Conservation (phyloP, 2,888 invertebrate species). For the Acutogordius australiensis region DNA sequence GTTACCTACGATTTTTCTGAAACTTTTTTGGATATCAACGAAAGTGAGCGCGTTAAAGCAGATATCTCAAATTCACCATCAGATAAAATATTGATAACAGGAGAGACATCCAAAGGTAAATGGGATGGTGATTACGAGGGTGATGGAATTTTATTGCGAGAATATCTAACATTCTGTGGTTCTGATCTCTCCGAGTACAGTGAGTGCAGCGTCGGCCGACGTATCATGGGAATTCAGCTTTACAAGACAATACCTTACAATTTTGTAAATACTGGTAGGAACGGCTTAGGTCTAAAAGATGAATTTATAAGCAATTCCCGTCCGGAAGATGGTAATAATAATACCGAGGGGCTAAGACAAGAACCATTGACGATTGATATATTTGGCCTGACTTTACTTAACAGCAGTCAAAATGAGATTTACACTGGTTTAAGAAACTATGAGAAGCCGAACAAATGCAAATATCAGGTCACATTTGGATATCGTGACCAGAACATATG, state of each 20-base stretch:
- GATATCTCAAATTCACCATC: too few relatives aligned
- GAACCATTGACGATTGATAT: too few relatives aligned
- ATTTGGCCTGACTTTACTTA: too few relatives aligned
- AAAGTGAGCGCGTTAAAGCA: too few relatives aligned
- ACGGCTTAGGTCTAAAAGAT: too few relatives aligned
- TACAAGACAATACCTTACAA: neutral
- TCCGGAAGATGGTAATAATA: neutral
- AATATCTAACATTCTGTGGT: conserved; percentile 5
- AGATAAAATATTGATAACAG: too few relatives aligned
- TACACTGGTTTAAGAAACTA: too few relatives aligned
- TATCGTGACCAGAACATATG: conserved; percentile 3
- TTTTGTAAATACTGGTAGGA: neutral
- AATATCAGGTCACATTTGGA: conserved; percentile 2
- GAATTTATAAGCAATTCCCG: too few relatives aligned
- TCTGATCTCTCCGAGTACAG: neutral
- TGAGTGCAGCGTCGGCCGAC: neutral
- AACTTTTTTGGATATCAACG: neutral
- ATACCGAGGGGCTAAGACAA: too few relatives aligned
- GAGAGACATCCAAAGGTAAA: neutral
- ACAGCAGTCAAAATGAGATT: neutral
- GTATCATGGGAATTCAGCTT: neutral
- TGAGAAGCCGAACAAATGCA: neutral
- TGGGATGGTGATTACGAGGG: neutral
- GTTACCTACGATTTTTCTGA: neutral
- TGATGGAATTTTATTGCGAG: neutral